Evolutionary conservation across 2,888 invertebrate genomes (phyloP).

Genomic region (Epinotia brunnichana): DNA sequence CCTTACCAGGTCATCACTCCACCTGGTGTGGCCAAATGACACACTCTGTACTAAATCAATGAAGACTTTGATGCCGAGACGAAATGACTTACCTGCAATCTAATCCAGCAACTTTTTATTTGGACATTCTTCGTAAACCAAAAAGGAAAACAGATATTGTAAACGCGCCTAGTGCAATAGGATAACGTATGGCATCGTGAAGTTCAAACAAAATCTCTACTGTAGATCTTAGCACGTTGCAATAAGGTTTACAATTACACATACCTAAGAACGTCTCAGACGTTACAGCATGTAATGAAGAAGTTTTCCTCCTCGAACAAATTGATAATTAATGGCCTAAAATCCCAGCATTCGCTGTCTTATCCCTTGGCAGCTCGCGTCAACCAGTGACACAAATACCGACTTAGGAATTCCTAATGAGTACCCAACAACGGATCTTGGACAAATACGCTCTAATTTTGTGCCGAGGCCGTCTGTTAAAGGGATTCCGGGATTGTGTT

Average conservation of each 20-base stretch:
- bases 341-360: constrained; percentile 36
- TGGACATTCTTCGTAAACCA: too few relatives aligned
- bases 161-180: too few relatives aligned
- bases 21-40: too few relatives aligned
- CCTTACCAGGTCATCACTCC: too few relatives aligned
- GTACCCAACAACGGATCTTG: constrained; percentile 34
- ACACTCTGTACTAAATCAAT: too few relatives aligned
- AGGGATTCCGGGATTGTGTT: constrained; percentile 6
- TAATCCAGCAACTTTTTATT: too few relatives aligned
- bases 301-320: constrained; percentile 20
- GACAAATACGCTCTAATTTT: constrained; percentile 41
- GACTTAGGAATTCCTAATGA: constrained; percentile 43
- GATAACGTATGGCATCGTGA: too few relatives aligned
- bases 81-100: too few relatives aligned
- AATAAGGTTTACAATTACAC: not conserved
- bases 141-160: too few relatives aligned
- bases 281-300: not conserved
- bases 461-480: constrained; percentile 11
- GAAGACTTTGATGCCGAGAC: too few relatives aligned
- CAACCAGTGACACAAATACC: constrained; percentile 42
- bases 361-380: constrained; percentile 35
- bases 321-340: constrained; percentile 41
- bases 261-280: too few relatives aligned
- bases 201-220: too few relatives aligned
- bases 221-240: not conserved